Evolutionary conservation across 2,888 invertebrate genomes (phyloP), one percentile per base, ranked within the genome.

Genomic region (Tholera decimalis): DNA sequence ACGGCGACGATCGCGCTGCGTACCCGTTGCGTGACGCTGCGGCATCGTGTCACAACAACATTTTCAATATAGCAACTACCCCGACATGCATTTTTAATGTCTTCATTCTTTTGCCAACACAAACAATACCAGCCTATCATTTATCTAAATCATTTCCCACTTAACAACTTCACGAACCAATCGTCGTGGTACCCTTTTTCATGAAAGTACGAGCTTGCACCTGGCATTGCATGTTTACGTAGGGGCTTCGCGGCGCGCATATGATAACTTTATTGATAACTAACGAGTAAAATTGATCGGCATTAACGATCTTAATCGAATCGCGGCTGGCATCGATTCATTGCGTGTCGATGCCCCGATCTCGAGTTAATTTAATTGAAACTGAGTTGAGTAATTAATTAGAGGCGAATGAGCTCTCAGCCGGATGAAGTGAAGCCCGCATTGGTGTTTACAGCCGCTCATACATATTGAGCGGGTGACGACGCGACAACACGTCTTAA

Each of bases 341-440:
- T 92, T 90, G 92, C 91, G 91, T 92, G 93, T 91, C 92, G 93
- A 93, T 92, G 91, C 89, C 89, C 91, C 91, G 90, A 89, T 91
- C 91, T 89, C 89, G 89, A 93, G 92, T 92, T 93, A 93, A 95
- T 93, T 94, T 93, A 93, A 95, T 95, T 94, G 93, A 94, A 92
- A 93, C 91, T 89, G 92, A 94, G 93, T 94, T 90, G 90, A 89
- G 92, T 94, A 95, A 95, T 95, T 95, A 95, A 95, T 95, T 95
- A 94, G 93, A 91, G 92, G 92, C 88, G 91, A 93, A 93, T 89
- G 91, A 91, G 93, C 92, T 93, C 92, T 92, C 90, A 89, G 89
- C 82, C 88, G 89, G 91, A 91, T 92, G 91, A 89, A 88, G 87
- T 85, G 85, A 80, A 84, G 85, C 86, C 86, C 85, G 82, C 83